phyloP scores from a whole-genome alignment of 2,113 vertebrate genomes.

The Casuarius casuarius region DNA sequence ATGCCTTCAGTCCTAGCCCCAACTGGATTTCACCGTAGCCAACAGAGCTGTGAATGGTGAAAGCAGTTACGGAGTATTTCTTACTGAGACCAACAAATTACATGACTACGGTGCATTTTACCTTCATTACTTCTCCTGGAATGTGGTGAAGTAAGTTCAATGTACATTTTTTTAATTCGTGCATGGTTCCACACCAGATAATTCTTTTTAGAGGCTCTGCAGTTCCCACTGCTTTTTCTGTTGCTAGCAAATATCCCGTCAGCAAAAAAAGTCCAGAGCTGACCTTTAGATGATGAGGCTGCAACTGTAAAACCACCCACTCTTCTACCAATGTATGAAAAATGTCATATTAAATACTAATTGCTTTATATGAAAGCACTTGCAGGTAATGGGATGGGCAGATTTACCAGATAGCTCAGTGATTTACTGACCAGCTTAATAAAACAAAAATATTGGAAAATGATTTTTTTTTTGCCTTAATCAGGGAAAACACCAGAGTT shows the following conservation, averaged over 20 bases:
- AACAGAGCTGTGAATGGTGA: background rate
- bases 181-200: background rate
- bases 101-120: background rate
- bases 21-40: background rate
- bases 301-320: background rate
- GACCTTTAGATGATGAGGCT: background rate
- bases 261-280: background rate
- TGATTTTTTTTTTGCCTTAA: rapidly evolving
- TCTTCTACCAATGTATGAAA: background rate
- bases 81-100: background rate
- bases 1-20: conserved; percentile 3
- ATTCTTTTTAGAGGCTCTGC: background rate
- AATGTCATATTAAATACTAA: background rate
- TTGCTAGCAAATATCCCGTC: background rate
- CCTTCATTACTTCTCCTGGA: background rate
- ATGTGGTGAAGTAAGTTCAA: background rate
- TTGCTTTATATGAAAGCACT: background rate
- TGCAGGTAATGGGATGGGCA: background rate
- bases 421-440: background rate
- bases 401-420: background rate
- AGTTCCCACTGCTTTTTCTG: background rate
- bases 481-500: background rate
- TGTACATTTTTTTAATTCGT: background rate
- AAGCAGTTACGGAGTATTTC: background rate
- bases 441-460: background rate